These are phyloP conservation scores for Agonopterix heracliana DNA, from an alignment of 2,888 invertebrate genomes.

Conservation along the genomic window DNA sequence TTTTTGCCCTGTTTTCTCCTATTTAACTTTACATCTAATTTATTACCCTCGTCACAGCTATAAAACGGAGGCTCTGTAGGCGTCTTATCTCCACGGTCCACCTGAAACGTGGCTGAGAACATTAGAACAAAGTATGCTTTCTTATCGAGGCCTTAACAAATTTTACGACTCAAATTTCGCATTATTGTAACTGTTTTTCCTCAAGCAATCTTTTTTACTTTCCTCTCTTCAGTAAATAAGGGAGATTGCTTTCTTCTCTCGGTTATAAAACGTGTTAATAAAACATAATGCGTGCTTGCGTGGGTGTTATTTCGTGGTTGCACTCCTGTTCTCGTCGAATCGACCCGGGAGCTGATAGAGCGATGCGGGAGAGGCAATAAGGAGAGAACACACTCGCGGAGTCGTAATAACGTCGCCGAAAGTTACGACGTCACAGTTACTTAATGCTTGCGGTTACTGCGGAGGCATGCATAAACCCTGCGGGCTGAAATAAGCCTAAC, in stretches of 20 bases:
- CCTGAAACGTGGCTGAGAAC: slow-evolving; percentile 2
- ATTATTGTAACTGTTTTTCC: slow-evolving; percentile 40
- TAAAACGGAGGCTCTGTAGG: slow-evolving; percentile 5
- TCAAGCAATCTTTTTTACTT: slow-evolving; percentile 46
- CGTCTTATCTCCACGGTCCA: slow-evolving; percentile 6
- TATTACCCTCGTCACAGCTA: slow-evolving; percentile 3
- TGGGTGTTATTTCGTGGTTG: slow-evolving; percentile 45
- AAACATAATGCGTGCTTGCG: slow-evolving; percentile 61
- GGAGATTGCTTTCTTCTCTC: slow-evolving; percentile 60
- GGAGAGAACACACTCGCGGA: slow-evolving; percentile 37
- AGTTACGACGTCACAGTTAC: slow-evolving; percentile 39
- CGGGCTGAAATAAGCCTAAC: slow-evolving; percentile 14
- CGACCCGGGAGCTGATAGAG: slow-evolving; percentile 16
- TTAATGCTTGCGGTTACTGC: slow-evolving; percentile 39
- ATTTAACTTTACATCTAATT: slow-evolving; percentile 4
- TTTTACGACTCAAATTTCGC: slow-evolving; percentile 26
- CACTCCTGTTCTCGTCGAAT: slow-evolving; percentile 31
- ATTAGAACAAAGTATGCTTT: slow-evolving; percentile 3
- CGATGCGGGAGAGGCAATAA: slow-evolving; percentile 37
- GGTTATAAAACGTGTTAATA: slow-evolving; percentile 65
- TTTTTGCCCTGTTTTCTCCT: slow-evolving; percentile 1
- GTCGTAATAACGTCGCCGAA: slow-evolving; percentile 34
- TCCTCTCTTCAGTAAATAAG: slow-evolving; percentile 52
- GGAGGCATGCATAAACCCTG: slow-evolving; percentile 8
- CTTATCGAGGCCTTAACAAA: slow-evolving; percentile 6